Conservation (phyloP, 2,888 invertebrate species). For the Sinodicranocentrus sp. region DNA sequence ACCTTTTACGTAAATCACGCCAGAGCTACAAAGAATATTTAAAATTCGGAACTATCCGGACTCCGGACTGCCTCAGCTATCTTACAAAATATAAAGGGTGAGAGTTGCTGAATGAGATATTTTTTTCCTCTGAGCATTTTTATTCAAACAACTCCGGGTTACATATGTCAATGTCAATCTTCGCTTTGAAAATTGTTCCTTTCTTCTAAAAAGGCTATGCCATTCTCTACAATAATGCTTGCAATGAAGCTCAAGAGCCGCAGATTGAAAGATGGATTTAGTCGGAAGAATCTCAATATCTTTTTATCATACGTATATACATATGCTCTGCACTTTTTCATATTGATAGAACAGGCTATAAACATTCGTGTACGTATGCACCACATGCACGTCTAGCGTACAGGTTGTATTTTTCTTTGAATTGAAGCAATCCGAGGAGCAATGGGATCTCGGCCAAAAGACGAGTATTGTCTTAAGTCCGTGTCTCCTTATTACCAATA, state of each 20-base stretch:
- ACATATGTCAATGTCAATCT: conserved; percentile 63
- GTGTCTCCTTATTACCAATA: not conserved
- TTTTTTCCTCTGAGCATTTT: conserved; percentile 4
- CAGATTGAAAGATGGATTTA: conserved; percentile 53
- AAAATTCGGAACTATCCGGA: not conserved
- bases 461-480: conserved; percentile 47
- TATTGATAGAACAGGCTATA: not conserved
- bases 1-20: not conserved
- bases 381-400: conserved; percentile 1
- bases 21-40: not conserved
- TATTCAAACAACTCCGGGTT: conserved; percentile 22
- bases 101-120: conserved; percentile 23
- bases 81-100: not conserved
- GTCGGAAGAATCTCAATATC: conserved; percentile 24
- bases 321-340: not conserved
- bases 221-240: conserved; percentile 19
- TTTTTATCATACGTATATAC: conserved; percentile 19
- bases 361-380: not conserved
- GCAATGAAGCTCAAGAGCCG: conserved; percentile 17
- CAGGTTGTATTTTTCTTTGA: conserved; percentile 37
- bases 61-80: not conserved
- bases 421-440: too few relatives aligned
- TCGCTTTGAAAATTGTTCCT: conserved; percentile 28
- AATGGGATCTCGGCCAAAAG: conserved; percentile 51
- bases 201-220: conserved; percentile 2